Conservation (phyloP, 2,888 invertebrate species). For the Mythimna pallens region DNA sequence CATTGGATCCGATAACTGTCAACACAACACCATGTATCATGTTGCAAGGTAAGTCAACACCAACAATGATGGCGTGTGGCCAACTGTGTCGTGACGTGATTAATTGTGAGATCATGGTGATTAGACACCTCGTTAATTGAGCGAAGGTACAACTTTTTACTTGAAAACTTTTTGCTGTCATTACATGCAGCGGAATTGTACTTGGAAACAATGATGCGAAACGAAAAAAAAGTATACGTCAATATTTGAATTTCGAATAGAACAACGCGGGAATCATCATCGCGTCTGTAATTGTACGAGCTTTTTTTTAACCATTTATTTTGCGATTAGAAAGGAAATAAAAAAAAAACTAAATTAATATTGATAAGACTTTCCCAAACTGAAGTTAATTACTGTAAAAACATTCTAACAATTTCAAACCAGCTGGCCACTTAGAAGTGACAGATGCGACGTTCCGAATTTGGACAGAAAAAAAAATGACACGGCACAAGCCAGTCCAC, state of each 20-base stretch:
- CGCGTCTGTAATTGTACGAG: not conserved
- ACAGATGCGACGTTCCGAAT: conserved; percentile 42
- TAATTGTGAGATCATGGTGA: conserved; percentile 44
- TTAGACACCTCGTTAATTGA: conserved; percentile 51
- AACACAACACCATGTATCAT: conserved; percentile 62
- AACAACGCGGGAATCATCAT: not conserved
- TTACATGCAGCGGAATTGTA: not conserved
- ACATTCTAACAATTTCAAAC: conserved; percentile 13
- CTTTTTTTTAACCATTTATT: conserved; percentile 11
- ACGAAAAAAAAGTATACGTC: not conserved
- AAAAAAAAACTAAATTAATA: not conserved
- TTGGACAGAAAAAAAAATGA: conserved; percentile 23
- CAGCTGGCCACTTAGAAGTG: conserved; percentile 39
- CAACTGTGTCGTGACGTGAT: conserved; percentile 70
- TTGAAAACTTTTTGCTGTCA: conserved; percentile 22
- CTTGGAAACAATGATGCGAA: not conserved
- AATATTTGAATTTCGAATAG: conserved; percentile 8
- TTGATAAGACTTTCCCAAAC: not conserved
- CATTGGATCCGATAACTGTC: conserved; percentile 53
- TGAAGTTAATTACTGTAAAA: conserved; percentile 16
- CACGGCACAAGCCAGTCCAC: conserved; percentile 21
- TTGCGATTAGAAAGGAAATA: conserved; percentile 10
- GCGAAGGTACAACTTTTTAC: conserved; percentile 23
- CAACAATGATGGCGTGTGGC: conserved; percentile 73
- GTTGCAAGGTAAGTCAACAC: conserved; percentile 62